phyloP scores from a whole-genome alignment of 2,113 vertebrate genomes.

The Gorsachius goisagi region DNA sequence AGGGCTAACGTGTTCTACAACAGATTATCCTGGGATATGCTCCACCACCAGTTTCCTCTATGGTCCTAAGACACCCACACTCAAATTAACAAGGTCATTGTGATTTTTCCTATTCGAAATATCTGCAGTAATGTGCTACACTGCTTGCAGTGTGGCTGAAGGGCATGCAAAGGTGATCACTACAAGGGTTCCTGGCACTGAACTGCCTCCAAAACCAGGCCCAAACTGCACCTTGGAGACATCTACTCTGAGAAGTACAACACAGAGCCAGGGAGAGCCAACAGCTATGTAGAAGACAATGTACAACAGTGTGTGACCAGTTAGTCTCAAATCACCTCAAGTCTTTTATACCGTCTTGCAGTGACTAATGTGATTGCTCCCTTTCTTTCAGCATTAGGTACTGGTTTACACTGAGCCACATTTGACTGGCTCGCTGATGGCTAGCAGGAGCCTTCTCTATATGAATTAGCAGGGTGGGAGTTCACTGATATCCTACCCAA shows the following conservation, averaged over 20 bases:
- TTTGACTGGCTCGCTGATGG: neutral
- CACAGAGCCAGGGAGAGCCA: neutral
- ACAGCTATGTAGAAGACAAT: neutral
- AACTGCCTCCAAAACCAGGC: neutral
- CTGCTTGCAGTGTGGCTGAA: neutral
- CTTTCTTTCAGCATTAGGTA: neutral
- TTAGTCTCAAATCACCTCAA: neutral
- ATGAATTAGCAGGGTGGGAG: neutral
- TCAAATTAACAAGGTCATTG: neutral
- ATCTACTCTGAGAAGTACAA: neutral
- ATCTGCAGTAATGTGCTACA: neutral
- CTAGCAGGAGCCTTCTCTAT: neutral
- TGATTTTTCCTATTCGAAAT: neutral
- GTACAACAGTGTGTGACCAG: fast-evolving
- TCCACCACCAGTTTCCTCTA: neutral
- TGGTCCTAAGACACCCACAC: neutral
- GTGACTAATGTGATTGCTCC: neutral
- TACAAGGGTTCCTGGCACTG: neutral
- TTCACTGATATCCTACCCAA: neutral
- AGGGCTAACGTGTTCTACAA: neutral
- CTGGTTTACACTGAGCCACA: neutral
- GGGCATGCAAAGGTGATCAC: neutral
- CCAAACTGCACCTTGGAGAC: neutral
- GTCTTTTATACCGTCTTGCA: neutral
- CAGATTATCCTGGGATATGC: neutral